Base-by-base conservation (phyloP, 2,888 invertebrate genomes). In the Hemistola chrysoprasaria region DNA sequence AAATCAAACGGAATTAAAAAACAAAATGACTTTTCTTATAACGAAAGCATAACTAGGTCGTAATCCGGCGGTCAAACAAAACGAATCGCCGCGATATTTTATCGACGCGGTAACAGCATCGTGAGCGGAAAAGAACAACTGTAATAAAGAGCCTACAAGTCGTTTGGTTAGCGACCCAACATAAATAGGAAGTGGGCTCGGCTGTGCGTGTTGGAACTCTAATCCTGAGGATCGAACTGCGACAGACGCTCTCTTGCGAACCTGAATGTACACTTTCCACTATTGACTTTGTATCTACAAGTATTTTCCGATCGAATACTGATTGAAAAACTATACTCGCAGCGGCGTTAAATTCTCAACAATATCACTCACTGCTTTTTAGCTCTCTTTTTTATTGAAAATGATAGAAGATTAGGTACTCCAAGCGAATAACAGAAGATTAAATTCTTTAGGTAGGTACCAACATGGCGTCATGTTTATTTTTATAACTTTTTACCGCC, bases 81-180 rank as follows among this genome's bases (percentile, higher is more conserved):
- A 71, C 63, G 65, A 73, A 78, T 77, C 63, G 68, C 58, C 62
- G 59, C 75, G 66, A 78, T 84, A 81, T 85, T 83, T 81, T 80
- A 78, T 76, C 73, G 72, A 68, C 71, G 66, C 71, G 65, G 68
- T 78, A 78, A 83, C 78, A 77, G 75, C 71, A 64, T 75, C 70
- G 74, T 79, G 80, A 82, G 67, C 76, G 78, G 75, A 79, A 83
- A 81, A 78, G 78, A 85, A 88, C 86, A 88, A 84, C 78, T 85
- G 86, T 85, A 85, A 83, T 85, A 86, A 84, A 86, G 79, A 78
- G 85, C 82, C 83, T 85, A 84, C 85, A 85, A 86, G 86, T 84
- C 84, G 84, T 84, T 85, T 79, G 78, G 78, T 78, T 78, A 73
- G 79, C 71, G 76, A 73, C 72, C 77, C 71, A 72, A 80, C 78